Base-by-base conservation (phyloP, 2,888 invertebrate genomes). In the Cinara cedri region DNA sequence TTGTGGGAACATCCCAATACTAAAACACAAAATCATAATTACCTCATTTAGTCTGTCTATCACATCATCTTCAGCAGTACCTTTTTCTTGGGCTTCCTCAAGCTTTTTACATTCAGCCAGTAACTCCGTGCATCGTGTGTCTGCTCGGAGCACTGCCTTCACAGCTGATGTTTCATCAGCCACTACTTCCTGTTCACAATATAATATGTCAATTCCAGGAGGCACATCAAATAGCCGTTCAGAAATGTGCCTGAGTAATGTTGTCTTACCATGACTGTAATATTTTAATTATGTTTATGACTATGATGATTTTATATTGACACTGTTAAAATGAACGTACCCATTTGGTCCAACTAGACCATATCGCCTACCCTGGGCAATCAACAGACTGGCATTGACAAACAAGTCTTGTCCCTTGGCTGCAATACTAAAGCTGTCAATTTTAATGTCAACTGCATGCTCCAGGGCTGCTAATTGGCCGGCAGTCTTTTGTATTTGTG, bases 301-400 rank as follows among this genome's bases (percentile, higher is more conserved):
- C 6, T 34, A 34, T 4, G 3, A 34, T 34, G 34, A 34, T 4
- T 4, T 34, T 34, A 4, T 34, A 34, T 6, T 34, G 34, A 34
- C 34, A 6, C 3, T 4, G 6, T 34, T 34, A 49, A 57, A 70
- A 10, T 34, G 14, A 24, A 55, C 49, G 85, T 86, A 92, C 91
- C 96, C 99, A 86, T 99, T 99, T 0, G 99, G 99, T 34, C 99
- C 99, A 2, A 99, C 98, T 8, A 99, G 88, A 84, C 99, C 99
- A 86, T 99, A 99, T 83, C 96, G 90, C 65, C 98, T 90, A 0
- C 97, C 96, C 84, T 93, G 91, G 0, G 98, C 97, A 83, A 99
- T 97, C 72, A 95, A 87, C 49, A 99, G 87, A 86, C 91, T 95
- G 0, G 99, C 98, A 86, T 99, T 98, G 49, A 96, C 93, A 86